These are phyloP conservation scores for Zeugodacus cucurbitae DNA, from an alignment of 1,140 invertebrate genomes.

Conservation along the genomic window DNA sequence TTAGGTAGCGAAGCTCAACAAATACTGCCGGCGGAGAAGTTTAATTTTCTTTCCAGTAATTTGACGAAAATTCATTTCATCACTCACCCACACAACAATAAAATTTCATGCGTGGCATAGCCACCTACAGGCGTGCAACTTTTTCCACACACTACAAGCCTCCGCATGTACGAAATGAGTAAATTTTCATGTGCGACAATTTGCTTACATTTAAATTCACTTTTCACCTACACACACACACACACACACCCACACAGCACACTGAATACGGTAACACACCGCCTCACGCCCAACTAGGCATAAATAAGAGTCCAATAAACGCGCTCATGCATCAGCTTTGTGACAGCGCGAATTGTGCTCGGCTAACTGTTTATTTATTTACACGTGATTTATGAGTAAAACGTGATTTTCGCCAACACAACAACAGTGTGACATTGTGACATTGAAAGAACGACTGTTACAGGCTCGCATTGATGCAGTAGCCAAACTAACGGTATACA, in stretches of 20 bases:
- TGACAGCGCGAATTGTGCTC: background rate
- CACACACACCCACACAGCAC: background rate
- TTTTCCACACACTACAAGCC: background rate
- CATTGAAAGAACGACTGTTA: background rate
- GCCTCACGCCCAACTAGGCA: background rate
- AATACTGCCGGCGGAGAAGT: background rate
- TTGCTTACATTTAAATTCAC: slow-evolving; percentile 2
- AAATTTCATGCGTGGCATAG: background rate
- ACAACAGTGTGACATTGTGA: background rate
- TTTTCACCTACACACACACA: background rate
- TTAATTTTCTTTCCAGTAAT: background rate
- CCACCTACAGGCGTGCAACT: background rate
- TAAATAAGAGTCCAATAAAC: too few relatives aligned
- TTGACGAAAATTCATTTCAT: background rate
- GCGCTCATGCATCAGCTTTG: background rate
- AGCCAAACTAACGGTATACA: background rate
- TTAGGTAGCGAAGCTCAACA: background rate
- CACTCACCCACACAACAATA: too few relatives aligned
- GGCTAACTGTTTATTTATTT: background rate
- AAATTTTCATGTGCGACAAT: background rate
- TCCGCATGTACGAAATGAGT: background rate
- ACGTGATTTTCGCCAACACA: background rate
- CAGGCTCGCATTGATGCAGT: background rate
- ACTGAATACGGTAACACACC: background rate
- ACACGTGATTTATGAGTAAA: background rate